Conservation (phyloP, 1,140 invertebrate species). For the Drosophila ercepeae region DNA sequence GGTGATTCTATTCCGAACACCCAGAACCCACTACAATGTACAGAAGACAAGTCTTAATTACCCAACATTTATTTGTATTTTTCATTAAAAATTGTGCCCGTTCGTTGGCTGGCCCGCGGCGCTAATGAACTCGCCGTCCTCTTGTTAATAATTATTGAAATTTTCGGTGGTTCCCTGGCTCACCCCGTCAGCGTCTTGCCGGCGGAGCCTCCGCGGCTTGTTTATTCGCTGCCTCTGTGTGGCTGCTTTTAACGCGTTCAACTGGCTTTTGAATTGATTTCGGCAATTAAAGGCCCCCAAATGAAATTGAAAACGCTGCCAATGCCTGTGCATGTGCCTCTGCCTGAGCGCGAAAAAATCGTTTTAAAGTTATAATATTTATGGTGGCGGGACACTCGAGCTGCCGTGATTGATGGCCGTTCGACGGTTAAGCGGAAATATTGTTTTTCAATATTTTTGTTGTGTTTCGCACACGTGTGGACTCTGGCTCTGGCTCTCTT, state of each 20-base stretch:
- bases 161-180: conserved; percentile 39
- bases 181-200: too few species aligned
- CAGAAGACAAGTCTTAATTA: conserved; percentile 72
- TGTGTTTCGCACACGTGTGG: conserved; percentile 45
- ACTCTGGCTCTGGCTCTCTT: not conserved
- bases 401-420: conserved; percentile 69
- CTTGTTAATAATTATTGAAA: conserved; percentile 81
- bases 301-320: conserved; percentile 78
- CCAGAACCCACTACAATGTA: conserved; percentile 52
- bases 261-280: conserved; percentile 80
- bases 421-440: conserved; percentile 53
- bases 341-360: conserved; percentile 49
- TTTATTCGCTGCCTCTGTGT: conserved; percentile 52
- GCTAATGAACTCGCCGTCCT: conserved; percentile 74
- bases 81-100: conserved; percentile 41
- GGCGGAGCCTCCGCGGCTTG: conserved; percentile 10
- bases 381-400: conserved; percentile 69
- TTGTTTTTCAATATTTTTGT: conserved; percentile 15
- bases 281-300: conserved; percentile 76
- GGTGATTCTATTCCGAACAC: too few species aligned
- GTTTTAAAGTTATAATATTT: conserved; percentile 75
- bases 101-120: conserved; percentile 49
- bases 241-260: conserved; percentile 77
- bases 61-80: conserved; percentile 78
- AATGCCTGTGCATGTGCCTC: too few species aligned